Conservation (phyloP, 2,888 invertebrate genomes). For the Atethmia centrago region DNA sequence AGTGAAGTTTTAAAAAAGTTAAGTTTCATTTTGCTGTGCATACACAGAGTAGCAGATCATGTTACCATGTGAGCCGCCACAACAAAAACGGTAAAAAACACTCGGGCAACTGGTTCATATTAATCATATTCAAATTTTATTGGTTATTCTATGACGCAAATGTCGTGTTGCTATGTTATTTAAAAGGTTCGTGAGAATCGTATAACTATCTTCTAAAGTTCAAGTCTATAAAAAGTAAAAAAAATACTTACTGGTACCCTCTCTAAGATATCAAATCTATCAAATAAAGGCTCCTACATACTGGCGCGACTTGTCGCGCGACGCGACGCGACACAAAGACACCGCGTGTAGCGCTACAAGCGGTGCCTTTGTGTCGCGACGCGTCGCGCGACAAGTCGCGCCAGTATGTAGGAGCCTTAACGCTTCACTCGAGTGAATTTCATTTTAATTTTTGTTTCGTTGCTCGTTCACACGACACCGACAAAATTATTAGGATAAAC, state of each 20-base stretch:
- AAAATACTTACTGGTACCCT: not conserved
- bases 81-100: conserved; percentile 24
- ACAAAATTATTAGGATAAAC: no score
- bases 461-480: no score
- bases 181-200: not conserved
- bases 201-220: not conserved
- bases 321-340: no score
- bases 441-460: no score
- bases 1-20: not conserved
- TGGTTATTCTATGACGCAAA: conserved; percentile 1
- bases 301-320: no score
- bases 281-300: no score
- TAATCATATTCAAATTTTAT: conserved; percentile 12
- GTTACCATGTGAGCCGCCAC: not conserved
- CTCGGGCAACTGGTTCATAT: not conserved
- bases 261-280: no score
- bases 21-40: not conserved
- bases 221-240: not conserved
- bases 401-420: no score
- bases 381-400: no score
- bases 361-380: no score
- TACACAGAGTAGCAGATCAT: not conserved
- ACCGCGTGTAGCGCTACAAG: no score
- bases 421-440: not conserved
- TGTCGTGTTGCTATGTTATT: not conserved